Conservation (phyloP, 53 echinoderm and acorn worm genomes). For the Crossaster papposus region DNA sequence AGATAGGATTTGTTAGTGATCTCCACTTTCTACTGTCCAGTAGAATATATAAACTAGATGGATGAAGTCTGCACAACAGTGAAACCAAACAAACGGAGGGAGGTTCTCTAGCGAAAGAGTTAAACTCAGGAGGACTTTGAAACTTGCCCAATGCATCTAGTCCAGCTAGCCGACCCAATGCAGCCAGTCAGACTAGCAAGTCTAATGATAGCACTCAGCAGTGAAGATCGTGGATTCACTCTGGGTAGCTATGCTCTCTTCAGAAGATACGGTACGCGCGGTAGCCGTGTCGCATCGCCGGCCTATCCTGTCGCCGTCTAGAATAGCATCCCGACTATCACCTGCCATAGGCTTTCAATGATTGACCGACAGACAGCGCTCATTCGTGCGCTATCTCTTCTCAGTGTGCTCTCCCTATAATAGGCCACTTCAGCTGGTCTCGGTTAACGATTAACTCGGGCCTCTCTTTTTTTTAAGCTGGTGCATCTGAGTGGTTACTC, state of each 20-base stretch:
- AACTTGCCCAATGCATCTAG: constrained; percentile 20
- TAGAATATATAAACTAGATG: not conserved
- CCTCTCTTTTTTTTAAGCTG: constrained; percentile 4
- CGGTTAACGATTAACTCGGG: constrained; percentile 49
- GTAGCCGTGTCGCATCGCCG: not conserved
- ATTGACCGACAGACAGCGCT: constrained; percentile 26
- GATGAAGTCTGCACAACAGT: not conserved
- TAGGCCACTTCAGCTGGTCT: constrained; percentile 35
- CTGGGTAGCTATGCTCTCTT: not conserved
- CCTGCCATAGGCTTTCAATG: constrained; percentile 42
- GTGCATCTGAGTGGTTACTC: constrained; percentile 38
- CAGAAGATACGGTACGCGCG: constrained; percentile 38
- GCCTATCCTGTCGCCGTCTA: not conserved
- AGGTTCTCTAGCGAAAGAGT: not conserved
- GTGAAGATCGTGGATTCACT: constrained; percentile 29
- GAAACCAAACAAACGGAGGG: constrained; percentile 16
- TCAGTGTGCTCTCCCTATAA: constrained; percentile 24
- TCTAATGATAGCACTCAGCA: not conserved
- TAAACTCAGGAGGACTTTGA: constrained; percentile 32
- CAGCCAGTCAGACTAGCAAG: not conserved
- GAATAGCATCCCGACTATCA: constrained; percentile 31
- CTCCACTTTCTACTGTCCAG: not conserved
- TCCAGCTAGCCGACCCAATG: not conserved
- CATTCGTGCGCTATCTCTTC: constrained; percentile 50
- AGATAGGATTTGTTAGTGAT: not conserved